These are phyloP conservation scores for Nomada fabriciana DNA, from an alignment of 2,888 invertebrate genomes.

Conservation along the genomic window DNA sequence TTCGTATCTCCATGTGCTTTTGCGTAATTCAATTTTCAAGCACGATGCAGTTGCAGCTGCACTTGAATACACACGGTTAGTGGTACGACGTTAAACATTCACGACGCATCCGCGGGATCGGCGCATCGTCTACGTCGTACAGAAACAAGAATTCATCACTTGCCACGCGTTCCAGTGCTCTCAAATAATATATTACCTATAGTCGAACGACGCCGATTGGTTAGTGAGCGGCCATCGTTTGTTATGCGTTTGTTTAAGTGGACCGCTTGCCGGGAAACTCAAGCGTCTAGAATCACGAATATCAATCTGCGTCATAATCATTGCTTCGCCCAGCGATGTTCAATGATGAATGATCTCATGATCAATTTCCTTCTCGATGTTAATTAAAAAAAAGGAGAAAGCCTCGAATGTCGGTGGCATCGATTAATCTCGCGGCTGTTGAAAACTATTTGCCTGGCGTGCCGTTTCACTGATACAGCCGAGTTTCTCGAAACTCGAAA, in stretches of 20 bases:
- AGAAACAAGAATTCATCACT: conserved; percentile 47
- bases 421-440: background rate
- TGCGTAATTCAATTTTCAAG: background rate
- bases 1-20: background rate
- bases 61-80: conserved; percentile 62
- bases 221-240: conserved; percentile 83
- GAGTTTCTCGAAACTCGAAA: conserved; percentile 13
- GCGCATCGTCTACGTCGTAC: conserved; percentile 35
- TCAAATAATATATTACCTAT: conserved; percentile 80
- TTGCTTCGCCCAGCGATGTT: conserved; percentile 30
- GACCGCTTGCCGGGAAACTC: conserved; percentile 83
- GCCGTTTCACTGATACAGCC: conserved; percentile 1
- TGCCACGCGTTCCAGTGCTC: conserved; percentile 55
- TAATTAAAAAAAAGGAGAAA: background rate
- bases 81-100: conserved; percentile 73
- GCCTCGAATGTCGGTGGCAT: background rate
- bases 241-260: conserved; percentile 82
- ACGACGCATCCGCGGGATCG: conserved; percentile 56
- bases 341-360: conserved; percentile 1
- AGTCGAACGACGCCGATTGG: conserved; percentile 83
- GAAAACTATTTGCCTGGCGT: background rate
- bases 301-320: conserved; percentile 68
- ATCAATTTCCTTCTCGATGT: background rate
- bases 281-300: conserved; percentile 83
- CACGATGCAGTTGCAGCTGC: conserved; percentile 52